Evolutionary conservation across 2,113 vertebrate species (phyloP), one percentile per base, ranked within the genome.

Genomic region (Psettodes erumei): DNA sequence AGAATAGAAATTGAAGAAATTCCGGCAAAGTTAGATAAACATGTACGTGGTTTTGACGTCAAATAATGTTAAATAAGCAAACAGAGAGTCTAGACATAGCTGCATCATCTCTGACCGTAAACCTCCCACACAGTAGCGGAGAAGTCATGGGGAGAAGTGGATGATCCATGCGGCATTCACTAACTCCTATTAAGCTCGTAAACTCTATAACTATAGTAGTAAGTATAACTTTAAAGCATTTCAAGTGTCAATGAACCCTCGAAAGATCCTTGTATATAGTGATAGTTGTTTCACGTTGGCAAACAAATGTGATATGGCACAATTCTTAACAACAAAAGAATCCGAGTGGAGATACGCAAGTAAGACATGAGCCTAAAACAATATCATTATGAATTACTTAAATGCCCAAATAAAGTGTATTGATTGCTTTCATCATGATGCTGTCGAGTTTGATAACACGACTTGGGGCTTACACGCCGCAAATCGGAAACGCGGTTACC

Each of bases 141-240:
- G 38, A n/a, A n/a, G n/a, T n/a, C n/a, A n/a, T n/a, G n/a, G n/a
- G n/a, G n/a, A n/a, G n/a, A 48, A 18, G 65, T n/a, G 27, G 59
- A 50, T 66, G 23, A 21, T 5, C 2, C 0, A 2, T 80, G 86
- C 0, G 19, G 54, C 69, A 19, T 90, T 88, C 84, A 81, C 0
- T 1, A 18, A 1, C 58, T 4, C 16, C 6, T 37, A 0, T 6
- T 4, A 61, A 42, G 1, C 16, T 71, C 63, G 69, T 64, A 32
- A 51, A 6, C 77, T 72, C 0, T 7, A 12, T 0, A 0, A 2
- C 8, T 16, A 0, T 2, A 0, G 0, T 6, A 8, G 0, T 68
- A 37, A 50, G 37, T 10, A 1, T 9, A 18, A 45, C 16, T 5
- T 37, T 3, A 18, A 37, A 1, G 18, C 2, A 0, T 15, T 35